A percentile compares a stretch with the other conserved stretches of the same genome.
Conservation (phyloP, 2,113 vertebrate species). For the Toxotes jaculatrix region DNA sequence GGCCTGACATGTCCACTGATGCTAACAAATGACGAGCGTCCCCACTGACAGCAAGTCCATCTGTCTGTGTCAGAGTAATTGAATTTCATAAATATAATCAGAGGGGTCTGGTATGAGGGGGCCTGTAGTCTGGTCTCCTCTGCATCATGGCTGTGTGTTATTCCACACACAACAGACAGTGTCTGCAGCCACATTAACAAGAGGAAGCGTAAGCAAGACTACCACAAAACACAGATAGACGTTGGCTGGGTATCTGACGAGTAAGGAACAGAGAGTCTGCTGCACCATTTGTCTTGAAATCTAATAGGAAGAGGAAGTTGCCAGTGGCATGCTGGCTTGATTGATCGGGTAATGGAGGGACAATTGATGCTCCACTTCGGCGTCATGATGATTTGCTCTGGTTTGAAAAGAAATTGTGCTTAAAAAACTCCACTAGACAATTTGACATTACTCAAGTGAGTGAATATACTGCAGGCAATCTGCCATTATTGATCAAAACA, state of each 20-base stretch:
- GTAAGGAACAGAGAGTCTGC: constrained; percentile 51
- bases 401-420: constrained; percentile 50
- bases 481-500: constrained; percentile 48
- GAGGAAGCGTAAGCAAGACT: constrained; percentile 19
- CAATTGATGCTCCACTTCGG: constrained; percentile 32
- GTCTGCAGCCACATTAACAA: constrained; percentile 52
- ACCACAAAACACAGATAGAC: constrained; percentile 5
- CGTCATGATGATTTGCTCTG: constrained; percentile 37
- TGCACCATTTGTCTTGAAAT: constrained; percentile 54
- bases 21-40: constrained; percentile 80
- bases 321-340: constrained; percentile 31
- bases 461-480: constrained; percentile 27
- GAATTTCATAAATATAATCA: constrained; percentile 86
- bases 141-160: constrained; percentile 47
- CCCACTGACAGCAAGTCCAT: constrained; percentile 80
- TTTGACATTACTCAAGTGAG: constrained; percentile 52
- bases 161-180: constrained; percentile 44
- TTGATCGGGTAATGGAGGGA: constrained; percentile 42
- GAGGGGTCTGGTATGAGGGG: constrained; percentile 78
- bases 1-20: constrained; percentile 76
- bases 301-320: constrained; percentile 52
- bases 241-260: constrained; percentile 26
- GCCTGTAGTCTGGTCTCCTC: constrained; percentile 66
- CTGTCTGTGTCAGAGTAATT: constrained; percentile 85
- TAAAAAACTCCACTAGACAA: constrained; percentile 52